Evolutionary conservation across 2,797 vertebrate species (phyloP).

Genomic region (Cirrhinus mrigala): DNA sequence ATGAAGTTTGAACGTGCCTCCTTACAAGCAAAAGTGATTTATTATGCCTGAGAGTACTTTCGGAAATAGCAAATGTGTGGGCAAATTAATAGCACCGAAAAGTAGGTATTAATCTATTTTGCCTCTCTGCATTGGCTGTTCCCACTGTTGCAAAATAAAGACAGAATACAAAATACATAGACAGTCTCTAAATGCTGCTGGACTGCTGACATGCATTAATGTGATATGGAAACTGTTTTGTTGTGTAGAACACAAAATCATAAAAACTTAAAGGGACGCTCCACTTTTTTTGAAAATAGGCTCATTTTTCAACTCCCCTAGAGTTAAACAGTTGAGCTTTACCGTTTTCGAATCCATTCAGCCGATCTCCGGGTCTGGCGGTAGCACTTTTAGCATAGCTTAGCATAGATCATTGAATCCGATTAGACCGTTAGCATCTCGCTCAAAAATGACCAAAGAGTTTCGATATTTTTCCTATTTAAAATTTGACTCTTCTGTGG

Average conservation of each 20-base stretch:
- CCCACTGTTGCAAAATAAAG: conserved; percentile 3
- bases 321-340: too few relatives aligned
- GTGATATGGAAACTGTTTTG: neutral
- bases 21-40: conserved; percentile 5
- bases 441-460: too few relatives aligned
- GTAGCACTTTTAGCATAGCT: too few relatives aligned
- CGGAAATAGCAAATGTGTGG: conserved; percentile 19
- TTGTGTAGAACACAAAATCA: neutral
- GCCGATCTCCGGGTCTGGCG: too few relatives aligned
- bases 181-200: neutral
- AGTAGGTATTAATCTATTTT: conserved; percentile 36
- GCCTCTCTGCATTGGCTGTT: neutral
- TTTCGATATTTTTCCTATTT: too few relatives aligned
- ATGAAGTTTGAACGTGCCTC: neutral
- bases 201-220: conserved; percentile 6
- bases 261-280: too few relatives aligned
- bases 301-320: too few relatives aligned
- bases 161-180: neutral
- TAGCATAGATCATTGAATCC: too few relatives aligned
- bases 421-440: too few relatives aligned
- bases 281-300: too few relatives aligned
- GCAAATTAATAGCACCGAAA: conserved; percentile 26
- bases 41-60: conserved; percentile 12
- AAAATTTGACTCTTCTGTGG: too few relatives aligned
- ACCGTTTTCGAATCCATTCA: too few relatives aligned